Evolutionary conservation across 2,888 invertebrate genomes (phyloP), one percentile per base, ranked within the genome.

Genomic region (Tetrapedia diversipes): DNA sequence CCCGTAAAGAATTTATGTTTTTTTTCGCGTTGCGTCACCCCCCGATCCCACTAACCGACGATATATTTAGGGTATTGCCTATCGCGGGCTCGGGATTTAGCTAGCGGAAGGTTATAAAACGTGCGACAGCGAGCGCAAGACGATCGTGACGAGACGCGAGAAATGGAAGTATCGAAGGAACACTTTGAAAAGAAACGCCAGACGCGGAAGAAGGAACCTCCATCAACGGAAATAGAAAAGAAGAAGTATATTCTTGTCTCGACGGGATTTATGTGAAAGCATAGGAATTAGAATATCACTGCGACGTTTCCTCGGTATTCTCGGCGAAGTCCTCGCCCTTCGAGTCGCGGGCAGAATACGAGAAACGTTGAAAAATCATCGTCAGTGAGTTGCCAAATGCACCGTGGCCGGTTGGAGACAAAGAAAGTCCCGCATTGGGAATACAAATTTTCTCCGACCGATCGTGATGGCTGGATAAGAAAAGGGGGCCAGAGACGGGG

Each of bases 381-480:
- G 49, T 14, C 47, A 32, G 37, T 29, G 59, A 59, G 41, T 71
- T 61, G 73, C 49, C 61, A 63, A 70, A 70, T 60, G 60, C 54
- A 10, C 29, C 27, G 19, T 24, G 34, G 14, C n/a, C 47, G 7
- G 32, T 7, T 29, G 27, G 43, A 37, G 61, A 75, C 76, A 75
- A 67, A 75, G 76, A 49, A 39, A 51, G 27, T 16, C 37, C 24
- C 45, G 34, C 49, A 16, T 19, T 22, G 4, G 64, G 76, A 75
- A 67, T 76, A 76, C 76, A 61, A 76, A 76, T 76, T 67, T 67
- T 22, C 14, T 19, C 27, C 22, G 53, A n/a, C 2, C 16, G 34
- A 3, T 8, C 2, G 10, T 10, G 43, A 34, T 51, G 49, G 14
- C 24, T 27, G 37, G 37, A 39, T n/a, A 34, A 11, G 27, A 16